Evolutionary conservation across 2,888 invertebrate genomes (phyloP).

Genomic region (Epinotia nisella): DNA sequence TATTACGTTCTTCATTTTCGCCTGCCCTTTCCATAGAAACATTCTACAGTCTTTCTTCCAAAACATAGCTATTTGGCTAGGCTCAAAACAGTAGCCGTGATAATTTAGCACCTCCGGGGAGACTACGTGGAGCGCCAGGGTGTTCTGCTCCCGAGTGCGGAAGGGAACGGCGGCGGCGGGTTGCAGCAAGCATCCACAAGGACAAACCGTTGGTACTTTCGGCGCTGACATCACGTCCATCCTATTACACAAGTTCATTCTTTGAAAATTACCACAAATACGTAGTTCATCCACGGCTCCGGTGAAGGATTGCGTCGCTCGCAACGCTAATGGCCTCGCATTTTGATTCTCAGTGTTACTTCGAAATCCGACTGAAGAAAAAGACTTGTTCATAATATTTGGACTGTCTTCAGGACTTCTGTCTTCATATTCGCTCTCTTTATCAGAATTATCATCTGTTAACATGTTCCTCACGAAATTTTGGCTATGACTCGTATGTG

Average conservation of each 20-base stretch:
- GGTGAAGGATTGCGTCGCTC: conserved; percentile 78
- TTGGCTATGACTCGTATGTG: conserved; percentile 34
- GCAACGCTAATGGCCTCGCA: conserved; percentile 69
- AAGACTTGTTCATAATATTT: conserved; percentile 74
- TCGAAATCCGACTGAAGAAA: conserved; percentile 75
- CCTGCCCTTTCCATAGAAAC: conserved; percentile 85
- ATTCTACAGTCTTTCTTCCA: conserved; percentile 90
- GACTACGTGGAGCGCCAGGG: conserved; percentile 77
- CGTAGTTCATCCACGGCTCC: conserved; percentile 74
- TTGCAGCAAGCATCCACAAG: conserved; percentile 75
- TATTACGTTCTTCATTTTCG: conserved; percentile 66
- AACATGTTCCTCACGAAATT: conserved; percentile 65
- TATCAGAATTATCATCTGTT: conserved; percentile 76
- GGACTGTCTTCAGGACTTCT: conserved; percentile 68
- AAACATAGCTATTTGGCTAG: conserved; percentile 85
- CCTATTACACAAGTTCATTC: conserved; percentile 69
- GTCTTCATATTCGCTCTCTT: conserved; percentile 75
- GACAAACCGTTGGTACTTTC: conserved; percentile 69
- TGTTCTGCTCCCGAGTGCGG: conserved; percentile 74
- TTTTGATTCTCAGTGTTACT: conserved; percentile 69
- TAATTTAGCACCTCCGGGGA: conserved; percentile 81
- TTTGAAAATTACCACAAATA: conserved; percentile 70
- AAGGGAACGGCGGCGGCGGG: conserved; percentile 70
- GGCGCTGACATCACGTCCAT: conserved; percentile 64
- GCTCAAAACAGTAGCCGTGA: conserved; percentile 83